phyloP scores from a whole-genome alignment of 2,113 vertebrate species.

The Dendrocopos noguchii region DNA sequence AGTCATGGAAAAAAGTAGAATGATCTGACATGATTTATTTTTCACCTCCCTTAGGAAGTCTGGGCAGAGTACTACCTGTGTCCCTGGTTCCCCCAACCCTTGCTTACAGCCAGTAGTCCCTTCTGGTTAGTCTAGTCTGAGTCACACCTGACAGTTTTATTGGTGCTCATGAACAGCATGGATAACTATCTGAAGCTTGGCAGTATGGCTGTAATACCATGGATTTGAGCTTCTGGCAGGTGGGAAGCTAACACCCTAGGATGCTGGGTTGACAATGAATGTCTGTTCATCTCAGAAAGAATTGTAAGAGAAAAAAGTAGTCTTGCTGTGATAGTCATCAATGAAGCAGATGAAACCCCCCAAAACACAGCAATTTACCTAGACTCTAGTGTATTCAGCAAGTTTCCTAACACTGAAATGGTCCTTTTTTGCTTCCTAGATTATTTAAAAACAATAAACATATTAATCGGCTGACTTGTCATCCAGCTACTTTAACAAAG shows the following conservation, averaged over 20 bases:
- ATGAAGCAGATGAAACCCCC: background rate
- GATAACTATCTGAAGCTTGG: constrained; percentile 38
- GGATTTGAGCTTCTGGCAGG: constrained; percentile 29
- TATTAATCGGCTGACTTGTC: constrained; percentile 38
- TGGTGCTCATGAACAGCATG: constrained; percentile 4
- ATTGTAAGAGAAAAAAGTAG: constrained; percentile 5
- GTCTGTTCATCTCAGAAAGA: constrained; percentile 50
- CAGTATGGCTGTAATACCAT: constrained; percentile 3
- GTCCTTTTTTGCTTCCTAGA: constrained; percentile 14
- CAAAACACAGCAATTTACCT: background rate
- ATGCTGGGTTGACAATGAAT: constrained; percentile 17
- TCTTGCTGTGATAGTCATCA: background rate
- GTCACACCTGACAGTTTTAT: constrained; percentile 54
- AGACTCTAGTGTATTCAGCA: background rate
- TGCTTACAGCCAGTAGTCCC: background rate
- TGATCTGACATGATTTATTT: constrained; percentile 17
- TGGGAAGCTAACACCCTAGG: constrained; percentile 7
- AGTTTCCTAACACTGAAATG: constrained; percentile 15
- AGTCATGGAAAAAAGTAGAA: background rate
- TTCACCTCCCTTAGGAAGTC: constrained; percentile 19
- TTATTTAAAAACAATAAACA: constrained; percentile 60
- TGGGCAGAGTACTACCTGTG: background rate
- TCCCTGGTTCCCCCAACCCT: background rate
- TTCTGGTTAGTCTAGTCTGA: constrained; percentile 23
- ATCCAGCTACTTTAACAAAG: background rate